These are phyloP conservation scores for Pristionchus mayeri DNA, from an alignment of 2,888 invertebrate genomes.

Conservation along the genomic window DNA sequence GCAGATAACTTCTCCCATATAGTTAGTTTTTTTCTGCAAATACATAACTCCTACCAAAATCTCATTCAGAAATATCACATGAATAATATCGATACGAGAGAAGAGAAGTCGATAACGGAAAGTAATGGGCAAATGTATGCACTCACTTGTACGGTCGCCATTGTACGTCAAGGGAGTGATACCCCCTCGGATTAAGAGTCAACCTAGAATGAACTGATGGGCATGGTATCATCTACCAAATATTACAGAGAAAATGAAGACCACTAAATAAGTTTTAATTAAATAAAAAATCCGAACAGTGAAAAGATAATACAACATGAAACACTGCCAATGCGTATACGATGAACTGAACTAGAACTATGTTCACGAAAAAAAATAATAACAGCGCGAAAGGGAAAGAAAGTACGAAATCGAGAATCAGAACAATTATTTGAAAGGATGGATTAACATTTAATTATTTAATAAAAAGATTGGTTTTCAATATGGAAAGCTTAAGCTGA, in stretches of 20 bases:
- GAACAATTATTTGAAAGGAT: too few relatives aligned
- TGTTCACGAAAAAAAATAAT: not conserved
- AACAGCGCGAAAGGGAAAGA: not conserved
- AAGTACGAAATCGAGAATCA: not conserved
- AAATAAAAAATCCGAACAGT: not conserved
- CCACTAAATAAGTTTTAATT: not conserved
- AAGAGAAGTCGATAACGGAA: not conserved
- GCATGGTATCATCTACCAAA: too few relatives aligned
- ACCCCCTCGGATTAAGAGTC: slow-evolving; percentile 32
- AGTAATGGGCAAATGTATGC: slow-evolving; percentile 1
- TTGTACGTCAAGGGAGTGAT: not conserved
- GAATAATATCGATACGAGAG: not conserved
- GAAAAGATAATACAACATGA: not conserved
- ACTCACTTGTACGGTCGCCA: slow-evolving; percentile 28
- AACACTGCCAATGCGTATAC: slow-evolving; percentile 9
- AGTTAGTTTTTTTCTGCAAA: too few relatives aligned
- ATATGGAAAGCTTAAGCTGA: not conserved
- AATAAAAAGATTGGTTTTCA: not conserved
- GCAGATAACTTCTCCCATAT: too few relatives aligned
- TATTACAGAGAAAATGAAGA: not conserved
- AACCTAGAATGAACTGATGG: not conserved
- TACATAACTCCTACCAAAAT: not conserved
- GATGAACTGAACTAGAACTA: not conserved
- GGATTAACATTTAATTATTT: not conserved
- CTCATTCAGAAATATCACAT: not conserved